Evolutionary conservation across 1,140 invertebrate genomes (phyloP).

Genomic region (Drosophila kikkawai): DNA sequence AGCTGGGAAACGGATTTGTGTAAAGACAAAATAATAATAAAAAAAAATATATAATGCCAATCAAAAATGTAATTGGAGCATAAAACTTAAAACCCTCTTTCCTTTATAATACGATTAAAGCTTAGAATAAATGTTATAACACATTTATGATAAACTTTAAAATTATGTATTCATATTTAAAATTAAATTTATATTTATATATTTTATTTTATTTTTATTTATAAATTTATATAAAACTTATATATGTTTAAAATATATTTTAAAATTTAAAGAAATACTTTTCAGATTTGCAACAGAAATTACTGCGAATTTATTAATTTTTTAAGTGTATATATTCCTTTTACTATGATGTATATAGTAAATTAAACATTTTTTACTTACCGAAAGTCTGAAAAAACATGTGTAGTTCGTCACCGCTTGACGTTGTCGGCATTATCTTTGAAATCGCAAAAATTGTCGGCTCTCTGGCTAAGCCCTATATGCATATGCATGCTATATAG

Average conservation of each 20-base stretch:
- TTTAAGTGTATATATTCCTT: too few species aligned
- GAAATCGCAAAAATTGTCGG: neutral
- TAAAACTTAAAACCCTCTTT: neutral
- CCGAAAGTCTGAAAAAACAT: neutral
- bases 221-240: too few species aligned
- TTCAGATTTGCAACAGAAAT: too few species aligned
- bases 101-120: neutral
- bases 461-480: conserved; percentile 23
- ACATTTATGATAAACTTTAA: too few species aligned
- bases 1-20: neutral
- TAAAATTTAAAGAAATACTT: neutral
- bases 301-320: too few species aligned
- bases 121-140: neutral
- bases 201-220: too few species aligned
- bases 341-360: neutral
- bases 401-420: conserved; percentile 11
- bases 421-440: conserved; percentile 14
- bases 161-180: too few species aligned
- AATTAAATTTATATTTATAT: too few species aligned
- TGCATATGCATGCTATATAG: conserved; percentile 44
- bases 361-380: neutral
- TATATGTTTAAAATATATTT: neutral
- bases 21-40: neutral
- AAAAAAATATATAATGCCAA: neutral
- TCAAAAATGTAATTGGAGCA: neutral